Evolutionary conservation across 2,797 vertebrate species (phyloP).

Genomic region (Enteromius mattozi): DNA sequence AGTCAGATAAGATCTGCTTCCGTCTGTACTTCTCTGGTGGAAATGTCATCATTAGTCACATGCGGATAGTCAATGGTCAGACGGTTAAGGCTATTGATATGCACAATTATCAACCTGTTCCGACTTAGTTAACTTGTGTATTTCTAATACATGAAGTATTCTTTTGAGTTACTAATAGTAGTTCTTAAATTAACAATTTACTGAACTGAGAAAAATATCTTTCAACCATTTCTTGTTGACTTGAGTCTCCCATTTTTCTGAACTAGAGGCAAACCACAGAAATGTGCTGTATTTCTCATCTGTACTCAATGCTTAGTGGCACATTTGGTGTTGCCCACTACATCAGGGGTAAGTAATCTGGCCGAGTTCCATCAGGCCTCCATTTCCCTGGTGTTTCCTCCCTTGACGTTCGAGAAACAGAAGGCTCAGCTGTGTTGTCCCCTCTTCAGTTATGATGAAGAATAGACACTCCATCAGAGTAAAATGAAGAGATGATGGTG

Average conservation of each 20-base stretch:
- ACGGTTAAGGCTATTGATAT: conserved; percentile 30
- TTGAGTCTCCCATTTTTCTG: background rate
- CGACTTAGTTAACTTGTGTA: conserved; percentile 20
- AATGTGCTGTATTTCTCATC: background rate
- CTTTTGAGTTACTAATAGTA: background rate
- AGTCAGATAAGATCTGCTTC: conserved; percentile 34
- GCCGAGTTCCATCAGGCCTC: conserved; percentile 30
- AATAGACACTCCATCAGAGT: conserved; percentile 52
- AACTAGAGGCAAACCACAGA: background rate
- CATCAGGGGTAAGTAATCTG: conserved; percentile 29
- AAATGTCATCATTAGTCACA: conserved; percentile 59
- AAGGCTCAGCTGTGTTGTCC: conserved; percentile 53
- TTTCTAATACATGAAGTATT: background rate
- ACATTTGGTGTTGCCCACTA: conserved; percentile 9
- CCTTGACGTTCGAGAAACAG: conserved; percentile 40
- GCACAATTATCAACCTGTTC: conserved; percentile 30
- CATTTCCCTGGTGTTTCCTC: conserved; percentile 40
- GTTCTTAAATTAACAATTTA: conserved; percentile 3
- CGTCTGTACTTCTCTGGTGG: conserved; percentile 29
- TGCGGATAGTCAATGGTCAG: conserved; percentile 20
- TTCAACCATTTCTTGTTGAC: background rate
- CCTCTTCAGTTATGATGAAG: conserved; percentile 43
- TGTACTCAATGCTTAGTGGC: background rate
- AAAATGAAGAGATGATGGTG: conserved; percentile 52
- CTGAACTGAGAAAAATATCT: background rate